Percentiles rank a stretch among this genome's conserved stretches.
Evolutionary conservation across 2,888 invertebrate genomes (phyloP).

Genomic region (Dimorphilus gyrociliatus): DNA sequence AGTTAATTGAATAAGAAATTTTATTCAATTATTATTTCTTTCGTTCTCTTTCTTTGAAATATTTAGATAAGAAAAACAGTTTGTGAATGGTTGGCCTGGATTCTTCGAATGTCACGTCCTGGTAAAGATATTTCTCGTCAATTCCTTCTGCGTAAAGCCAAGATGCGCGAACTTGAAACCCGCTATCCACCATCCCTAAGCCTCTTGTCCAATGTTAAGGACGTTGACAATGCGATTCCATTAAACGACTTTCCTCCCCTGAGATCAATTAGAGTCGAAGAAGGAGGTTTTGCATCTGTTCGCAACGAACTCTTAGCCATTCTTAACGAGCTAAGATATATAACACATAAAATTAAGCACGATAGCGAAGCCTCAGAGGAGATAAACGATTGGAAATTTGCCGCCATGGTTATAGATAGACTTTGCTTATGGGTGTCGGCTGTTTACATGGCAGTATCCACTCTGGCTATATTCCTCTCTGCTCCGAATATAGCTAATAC

Average conservation of each 20-base stretch:
- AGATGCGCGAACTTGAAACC: slow-evolving; percentile 13
- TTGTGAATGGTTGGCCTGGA: slow-evolving; percentile 16
- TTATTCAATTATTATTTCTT: too few relatives aligned
- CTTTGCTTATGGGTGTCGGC: slow-evolving; percentile 12
- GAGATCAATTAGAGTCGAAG: slow-evolving; percentile 9
- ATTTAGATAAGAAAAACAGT: slow-evolving; percentile 11
- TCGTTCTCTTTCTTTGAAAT: neutral
- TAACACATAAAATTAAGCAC: slow-evolving; percentile 16
- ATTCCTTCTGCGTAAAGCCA: slow-evolving; percentile 14
- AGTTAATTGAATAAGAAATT: too few relatives aligned
- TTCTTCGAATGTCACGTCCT: slow-evolving; percentile 13
- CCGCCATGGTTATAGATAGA: slow-evolving; percentile 14
- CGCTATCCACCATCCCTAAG: slow-evolving; percentile 13
- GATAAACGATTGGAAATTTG: slow-evolving; percentile 13
- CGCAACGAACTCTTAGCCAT: slow-evolving; percentile 14
- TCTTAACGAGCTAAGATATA: slow-evolving; percentile 16
- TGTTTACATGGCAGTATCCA: slow-evolving; percentile 10
- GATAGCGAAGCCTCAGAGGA: slow-evolving; percentile 9
- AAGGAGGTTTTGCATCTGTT: slow-evolving; percentile 5
- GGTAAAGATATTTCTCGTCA: slow-evolving; percentile 13
- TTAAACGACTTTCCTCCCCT: slow-evolving; percentile 9
- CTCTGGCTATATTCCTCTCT: slow-evolving; percentile 11
- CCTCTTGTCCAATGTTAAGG: slow-evolving; percentile 14
- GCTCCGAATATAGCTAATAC: too few relatives aligned
- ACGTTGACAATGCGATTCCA: slow-evolving; percentile 15